phyloP scores from a whole-genome alignment of 2,797 vertebrate species.

The Hoplostethus atlanticus region DNA sequence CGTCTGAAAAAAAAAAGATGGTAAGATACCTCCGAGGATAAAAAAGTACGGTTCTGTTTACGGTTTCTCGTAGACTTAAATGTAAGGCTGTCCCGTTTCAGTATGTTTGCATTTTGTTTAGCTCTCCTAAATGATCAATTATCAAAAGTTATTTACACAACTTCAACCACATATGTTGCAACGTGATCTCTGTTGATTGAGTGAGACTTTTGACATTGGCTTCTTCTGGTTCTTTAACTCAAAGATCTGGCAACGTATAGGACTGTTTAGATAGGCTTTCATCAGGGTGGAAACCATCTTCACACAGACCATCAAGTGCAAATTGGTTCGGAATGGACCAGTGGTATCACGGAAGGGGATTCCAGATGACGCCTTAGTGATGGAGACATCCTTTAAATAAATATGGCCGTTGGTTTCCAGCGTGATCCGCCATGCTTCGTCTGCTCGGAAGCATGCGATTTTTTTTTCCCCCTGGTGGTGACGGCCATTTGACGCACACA shows the following conservation, averaged over 20 bases:
- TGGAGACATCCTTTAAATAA: constrained; percentile 78
- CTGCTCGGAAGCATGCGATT: constrained; percentile 66
- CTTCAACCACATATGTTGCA: too few species aligned
- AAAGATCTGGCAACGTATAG: constrained; percentile 56
- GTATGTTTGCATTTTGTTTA: neutral
- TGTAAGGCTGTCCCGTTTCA: neutral
- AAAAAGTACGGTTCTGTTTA: constrained; percentile 15
- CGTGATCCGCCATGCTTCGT: constrained; percentile 63
- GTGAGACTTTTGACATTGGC: constrained; percentile 38
- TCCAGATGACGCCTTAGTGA: constrained; percentile 79
- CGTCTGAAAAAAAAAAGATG: constrained; percentile 31
- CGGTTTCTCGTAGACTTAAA: neutral
- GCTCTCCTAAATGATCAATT: constrained; percentile 27
- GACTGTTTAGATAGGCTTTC: constrained; percentile 74
- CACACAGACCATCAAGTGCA: constrained; percentile 86
- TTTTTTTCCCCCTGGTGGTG: constrained; percentile 36
- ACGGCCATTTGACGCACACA: constrained; percentile 54
- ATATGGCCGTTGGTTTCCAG: constrained; percentile 70
- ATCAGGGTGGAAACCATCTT: constrained; percentile 76
- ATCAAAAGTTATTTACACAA: neutral
- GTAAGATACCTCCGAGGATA: constrained; percentile 31
- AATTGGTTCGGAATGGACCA: constrained; percentile 82
- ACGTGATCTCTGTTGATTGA: constrained; percentile 5
- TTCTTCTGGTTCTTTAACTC: constrained; percentile 43
- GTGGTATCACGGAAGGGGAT: constrained; percentile 73